These are phyloP conservation scores for Clamator glandarius DNA, from an alignment of 2,797 vertebrate genomes.

Conservation along the genomic window DNA sequence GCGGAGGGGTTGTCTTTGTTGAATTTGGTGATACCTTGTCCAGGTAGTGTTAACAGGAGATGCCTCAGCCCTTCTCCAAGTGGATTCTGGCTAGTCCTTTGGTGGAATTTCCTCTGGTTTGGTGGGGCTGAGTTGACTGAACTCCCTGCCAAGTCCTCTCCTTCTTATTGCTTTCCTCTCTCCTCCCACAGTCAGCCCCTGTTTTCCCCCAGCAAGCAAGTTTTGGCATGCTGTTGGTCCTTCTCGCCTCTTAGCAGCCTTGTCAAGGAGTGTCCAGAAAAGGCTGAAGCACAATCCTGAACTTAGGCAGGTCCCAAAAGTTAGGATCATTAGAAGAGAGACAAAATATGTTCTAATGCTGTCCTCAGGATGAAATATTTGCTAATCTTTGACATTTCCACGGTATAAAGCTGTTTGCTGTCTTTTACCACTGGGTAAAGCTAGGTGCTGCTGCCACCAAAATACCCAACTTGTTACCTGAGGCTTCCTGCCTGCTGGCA, in stretches of 20 bases:
- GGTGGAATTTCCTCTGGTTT: neutral
- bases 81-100: neutral
- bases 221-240: neutral
- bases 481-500: neutral
- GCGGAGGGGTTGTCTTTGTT: neutral
- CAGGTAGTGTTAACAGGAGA: neutral
- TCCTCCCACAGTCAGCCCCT: neutral
- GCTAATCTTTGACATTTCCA: slow-evolving; percentile 7
- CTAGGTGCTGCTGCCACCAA: neutral
- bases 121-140: neutral
- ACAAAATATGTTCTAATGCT: slow-evolving; percentile 34
- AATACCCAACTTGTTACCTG: neutral
- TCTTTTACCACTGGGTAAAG: neutral
- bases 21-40: neutral
- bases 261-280: neutral
- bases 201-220: neutral
- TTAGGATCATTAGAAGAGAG: slow-evolving; percentile 38
- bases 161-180: neutral
- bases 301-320: neutral
- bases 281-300: neutral
- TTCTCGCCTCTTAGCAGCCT: neutral
- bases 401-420: slow-evolving; percentile 16
- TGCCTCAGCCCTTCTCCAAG: neutral
- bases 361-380: slow-evolving; percentile 31
- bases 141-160: neutral